Evolutionary conservation across 2,113 vertebrate species (phyloP).

Genomic region (Dipodomys spectabilis): DNA sequence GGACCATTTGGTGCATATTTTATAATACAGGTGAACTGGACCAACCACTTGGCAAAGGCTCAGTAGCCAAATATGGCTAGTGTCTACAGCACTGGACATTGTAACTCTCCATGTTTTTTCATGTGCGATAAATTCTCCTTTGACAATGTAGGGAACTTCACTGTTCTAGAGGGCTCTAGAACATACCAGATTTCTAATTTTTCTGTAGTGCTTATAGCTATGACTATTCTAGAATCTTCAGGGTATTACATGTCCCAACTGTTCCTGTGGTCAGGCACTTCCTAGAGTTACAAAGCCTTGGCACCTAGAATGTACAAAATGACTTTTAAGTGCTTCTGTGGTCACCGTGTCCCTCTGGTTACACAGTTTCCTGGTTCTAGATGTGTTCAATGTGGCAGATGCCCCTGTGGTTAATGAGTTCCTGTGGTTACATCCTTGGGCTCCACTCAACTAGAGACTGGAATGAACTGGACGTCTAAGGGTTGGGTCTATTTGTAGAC

Average conservation of each 20-base stretch:
- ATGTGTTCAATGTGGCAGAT: neutral
- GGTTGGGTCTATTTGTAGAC: fast-evolving
- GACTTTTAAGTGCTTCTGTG: neutral
- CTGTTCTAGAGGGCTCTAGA: neutral
- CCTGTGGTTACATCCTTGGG: neutral
- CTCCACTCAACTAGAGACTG: neutral
- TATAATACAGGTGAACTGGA: neutral
- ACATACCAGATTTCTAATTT: too few species aligned
- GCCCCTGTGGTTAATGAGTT: neutral
- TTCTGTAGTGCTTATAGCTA: too few species aligned
- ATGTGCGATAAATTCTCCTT: neutral
- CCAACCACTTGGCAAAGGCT: neutral
- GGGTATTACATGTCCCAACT: neutral
- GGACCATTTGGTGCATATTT: neutral
- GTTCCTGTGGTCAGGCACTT: too few species aligned
- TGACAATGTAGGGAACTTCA: neutral
- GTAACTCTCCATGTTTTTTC: neutral
- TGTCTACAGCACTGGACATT: neutral
- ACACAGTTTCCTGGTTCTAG: neutral
- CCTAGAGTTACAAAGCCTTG: neutral
- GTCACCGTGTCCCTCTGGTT: neutral
- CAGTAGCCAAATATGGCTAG: neutral
- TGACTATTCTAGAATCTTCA: neutral
- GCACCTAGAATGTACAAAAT: too few species aligned
- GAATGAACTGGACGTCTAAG: neutral